These are phyloP conservation scores for Ptychadena robeensis DNA, from an alignment of 2,797 vertebrate species.

Conservation along the genomic window DNA sequence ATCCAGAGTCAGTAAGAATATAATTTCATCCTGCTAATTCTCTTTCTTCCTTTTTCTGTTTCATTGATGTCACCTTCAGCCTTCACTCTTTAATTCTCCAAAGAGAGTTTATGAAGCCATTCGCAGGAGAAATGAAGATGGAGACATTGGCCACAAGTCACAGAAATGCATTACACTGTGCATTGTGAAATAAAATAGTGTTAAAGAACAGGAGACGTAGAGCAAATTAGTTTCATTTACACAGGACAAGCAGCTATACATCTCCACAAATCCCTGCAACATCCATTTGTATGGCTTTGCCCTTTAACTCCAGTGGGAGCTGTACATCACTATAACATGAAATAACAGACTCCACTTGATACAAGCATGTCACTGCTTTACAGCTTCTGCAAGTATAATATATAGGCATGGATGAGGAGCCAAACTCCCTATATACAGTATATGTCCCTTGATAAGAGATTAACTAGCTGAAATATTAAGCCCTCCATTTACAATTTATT, in stretches of 20 bases:
- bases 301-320: neutral
- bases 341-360: neutral
- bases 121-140: too few species aligned
- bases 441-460: slow-evolving; percentile 40
- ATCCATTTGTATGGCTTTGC: neutral
- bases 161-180: neutral
- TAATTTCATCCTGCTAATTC: too few species aligned
- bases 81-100: too few species aligned
- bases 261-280: neutral
- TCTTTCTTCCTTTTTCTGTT: neutral
- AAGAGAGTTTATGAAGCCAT: too few species aligned
- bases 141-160: neutral
- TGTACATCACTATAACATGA: neutral
- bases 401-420: slow-evolving; percentile 18
- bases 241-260: neutral
- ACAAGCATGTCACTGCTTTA: neutral
- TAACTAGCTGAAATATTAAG: slow-evolving; percentile 50
- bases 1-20: too few species aligned
- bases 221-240: neutral
- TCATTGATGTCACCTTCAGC: too few species aligned
- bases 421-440: slow-evolving; percentile 2
- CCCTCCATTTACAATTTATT: slow-evolving; percentile 47
- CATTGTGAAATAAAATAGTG: too few species aligned
- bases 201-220: neutral
- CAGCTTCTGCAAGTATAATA: slow-evolving; percentile 6